Evolutionary conservation across 2,113 vertebrate genomes (phyloP).

Genomic region (Labrus mixtus): DNA sequence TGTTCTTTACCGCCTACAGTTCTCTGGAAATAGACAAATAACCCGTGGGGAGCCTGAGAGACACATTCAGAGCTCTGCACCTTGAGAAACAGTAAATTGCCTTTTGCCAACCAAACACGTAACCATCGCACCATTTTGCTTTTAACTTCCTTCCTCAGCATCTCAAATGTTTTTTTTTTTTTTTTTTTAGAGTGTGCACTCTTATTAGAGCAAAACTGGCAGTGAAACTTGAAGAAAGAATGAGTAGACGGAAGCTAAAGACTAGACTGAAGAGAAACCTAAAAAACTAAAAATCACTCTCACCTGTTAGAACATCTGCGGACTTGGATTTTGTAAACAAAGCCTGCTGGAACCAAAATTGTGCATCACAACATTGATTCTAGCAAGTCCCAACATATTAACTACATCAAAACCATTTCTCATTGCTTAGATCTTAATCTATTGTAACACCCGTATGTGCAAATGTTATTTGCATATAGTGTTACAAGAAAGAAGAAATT

Average conservation of each 20-base stretch:
- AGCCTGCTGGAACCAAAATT: neutral
- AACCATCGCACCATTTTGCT: slow-evolving; percentile 6
- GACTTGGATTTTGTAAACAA: neutral
- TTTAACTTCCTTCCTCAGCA: neutral
- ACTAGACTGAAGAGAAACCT: slow-evolving; percentile 22
- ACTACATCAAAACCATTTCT: neutral
- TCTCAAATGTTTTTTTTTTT: neutral
- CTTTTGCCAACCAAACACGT: slow-evolving; percentile 22
- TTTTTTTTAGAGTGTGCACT: neutral
- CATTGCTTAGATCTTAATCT: neutral
- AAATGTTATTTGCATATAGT: neutral
- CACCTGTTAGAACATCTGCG: neutral
- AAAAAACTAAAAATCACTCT: slow-evolving; percentile 22
- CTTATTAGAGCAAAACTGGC: neutral
- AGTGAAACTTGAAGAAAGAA: neutral
- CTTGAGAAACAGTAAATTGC: slow-evolving; percentile 66
- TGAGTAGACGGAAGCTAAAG: neutral
- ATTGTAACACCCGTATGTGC: neutral
- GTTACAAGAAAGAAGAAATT: neutral
- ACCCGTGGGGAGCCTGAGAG: slow-evolving; percentile 64
- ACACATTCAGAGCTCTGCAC: slow-evolving; percentile 64
- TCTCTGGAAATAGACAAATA: slow-evolving; percentile 79
- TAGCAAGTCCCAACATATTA: neutral
- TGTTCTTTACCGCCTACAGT: slow-evolving; percentile 69
- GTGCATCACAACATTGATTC: neutral